Evolutionary conservation across 1,140 invertebrate species (phyloP).

Genomic region (Drosophila tsacasi): DNA sequence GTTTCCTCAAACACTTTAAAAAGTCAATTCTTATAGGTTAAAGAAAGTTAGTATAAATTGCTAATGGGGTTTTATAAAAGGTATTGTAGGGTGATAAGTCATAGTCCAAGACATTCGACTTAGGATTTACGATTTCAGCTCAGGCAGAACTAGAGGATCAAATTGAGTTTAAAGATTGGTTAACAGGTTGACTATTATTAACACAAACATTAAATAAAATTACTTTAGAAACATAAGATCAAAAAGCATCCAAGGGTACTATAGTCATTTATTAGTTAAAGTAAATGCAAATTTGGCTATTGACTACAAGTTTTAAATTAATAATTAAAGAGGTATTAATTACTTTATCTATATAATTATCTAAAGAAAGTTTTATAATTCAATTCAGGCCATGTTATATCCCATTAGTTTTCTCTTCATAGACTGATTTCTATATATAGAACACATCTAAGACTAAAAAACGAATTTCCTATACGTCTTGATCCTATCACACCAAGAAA

Average conservation of each 20-base stretch:
- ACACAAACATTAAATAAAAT: not conserved
- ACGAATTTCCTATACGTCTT: not conserved
- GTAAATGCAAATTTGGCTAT: not conserved
- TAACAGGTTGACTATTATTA: not conserved
- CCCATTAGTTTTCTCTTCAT: not conserved
- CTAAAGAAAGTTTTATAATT: not conserved
- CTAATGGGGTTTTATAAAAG: not conserved
- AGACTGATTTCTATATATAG: not conserved
- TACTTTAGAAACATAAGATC: not conserved
- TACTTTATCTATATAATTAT: not conserved
- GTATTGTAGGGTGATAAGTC: not conserved
- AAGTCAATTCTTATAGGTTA: not conserved
- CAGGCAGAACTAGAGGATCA: no score
- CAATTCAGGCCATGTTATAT: no score
- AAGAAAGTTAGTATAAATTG: not conserved
- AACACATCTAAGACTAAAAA: not conserved
- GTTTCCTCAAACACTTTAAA: no score
- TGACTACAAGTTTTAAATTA: not conserved
- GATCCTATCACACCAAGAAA: slow-evolving; percentile 17
- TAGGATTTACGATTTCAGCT: not conserved
- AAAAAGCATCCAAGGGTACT: not conserved
- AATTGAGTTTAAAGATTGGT: not conserved
- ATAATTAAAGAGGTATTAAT: not conserved
- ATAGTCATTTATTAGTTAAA: not conserved
- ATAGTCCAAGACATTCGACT: not conserved